A percentile compares a stretch with the other conserved stretches of the same genome.
Evolutionary conservation across 2,888 invertebrate genomes (phyloP).

Genomic region (Troglohyphantes excavatus): DNA sequence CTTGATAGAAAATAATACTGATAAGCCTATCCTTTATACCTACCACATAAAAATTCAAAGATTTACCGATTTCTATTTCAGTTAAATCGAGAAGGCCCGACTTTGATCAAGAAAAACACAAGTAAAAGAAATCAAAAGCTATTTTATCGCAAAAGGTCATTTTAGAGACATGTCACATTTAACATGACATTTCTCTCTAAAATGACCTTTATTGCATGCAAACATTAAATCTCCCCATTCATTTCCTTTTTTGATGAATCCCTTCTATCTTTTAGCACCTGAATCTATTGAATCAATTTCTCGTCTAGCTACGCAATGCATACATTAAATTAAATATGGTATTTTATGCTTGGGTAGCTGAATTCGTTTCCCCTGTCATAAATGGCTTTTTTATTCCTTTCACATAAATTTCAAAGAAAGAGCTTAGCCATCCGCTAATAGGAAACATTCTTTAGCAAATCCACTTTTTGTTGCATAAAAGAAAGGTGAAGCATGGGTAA

Average conservation of each 20-base stretch:
- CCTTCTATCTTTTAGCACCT: slow-evolving; percentile 30
- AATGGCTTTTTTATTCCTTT: slow-evolving; percentile 18
- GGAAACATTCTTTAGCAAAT: slow-evolving; percentile 28
- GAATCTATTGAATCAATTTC: slow-evolving; percentile 33
- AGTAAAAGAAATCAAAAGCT: too few relatives aligned
- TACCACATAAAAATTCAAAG: too few relatives aligned
- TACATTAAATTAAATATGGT: slow-evolving; percentile 37
- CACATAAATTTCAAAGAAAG: slow-evolving; percentile 43
- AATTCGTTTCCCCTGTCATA: slow-evolving; percentile 21
- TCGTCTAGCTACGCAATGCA: slow-evolving; percentile 18
- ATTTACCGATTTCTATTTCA: too few relatives aligned
- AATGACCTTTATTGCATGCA: background rate
- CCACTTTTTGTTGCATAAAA: slow-evolving; percentile 16
- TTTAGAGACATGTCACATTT: too few relatives aligned
- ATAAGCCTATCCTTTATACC: too few relatives aligned
- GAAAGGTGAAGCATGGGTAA: slow-evolving; percentile 29
- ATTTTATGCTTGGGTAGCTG: slow-evolving; percentile 25
- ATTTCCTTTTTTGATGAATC: slow-evolving; percentile 2
- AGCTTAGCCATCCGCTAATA: slow-evolving; percentile 28
- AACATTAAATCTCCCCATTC: background rate
- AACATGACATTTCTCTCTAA: too few relatives aligned
- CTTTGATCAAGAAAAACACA: too few relatives aligned
- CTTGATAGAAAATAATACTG: too few relatives aligned
- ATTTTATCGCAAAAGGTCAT: too few relatives aligned
- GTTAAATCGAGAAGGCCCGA: too few relatives aligned